phyloP scores from a whole-genome alignment of 2,797 vertebrate genomes.

The Sternarchorhynchus goeldii region DNA sequence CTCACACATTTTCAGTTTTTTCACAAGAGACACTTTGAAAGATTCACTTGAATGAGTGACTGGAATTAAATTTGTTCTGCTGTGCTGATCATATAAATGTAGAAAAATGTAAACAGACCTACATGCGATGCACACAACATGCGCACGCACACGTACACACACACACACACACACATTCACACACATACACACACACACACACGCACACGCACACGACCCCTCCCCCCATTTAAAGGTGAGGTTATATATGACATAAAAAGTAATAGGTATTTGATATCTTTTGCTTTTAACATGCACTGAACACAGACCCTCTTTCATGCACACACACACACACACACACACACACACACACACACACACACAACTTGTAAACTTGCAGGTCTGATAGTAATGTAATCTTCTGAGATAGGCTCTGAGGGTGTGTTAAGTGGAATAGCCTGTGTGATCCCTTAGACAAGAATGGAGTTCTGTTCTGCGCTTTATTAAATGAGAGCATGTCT shows the following conservation, averaged over 20 bases:
- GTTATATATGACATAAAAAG: conserved; percentile 29
- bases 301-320: neutral
- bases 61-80: conserved; percentile 42
- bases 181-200: neutral
- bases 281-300: conserved; percentile 35
- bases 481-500: conserved; percentile 85
- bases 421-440: conserved; percentile 54
- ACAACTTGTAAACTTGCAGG: conserved; percentile 33
- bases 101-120: conserved; percentile 11
- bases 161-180: neutral
- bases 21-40: conserved; percentile 4
- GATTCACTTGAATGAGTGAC: conserved; percentile 28
- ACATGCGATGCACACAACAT: neutral
- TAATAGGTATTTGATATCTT: conserved; percentile 46
- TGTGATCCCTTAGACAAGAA: conserved; percentile 46
- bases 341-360: no score
- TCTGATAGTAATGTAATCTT: conserved; percentile 56
- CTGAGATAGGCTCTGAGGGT: conserved; percentile 44
- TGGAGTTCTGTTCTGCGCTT: conserved; percentile 52
- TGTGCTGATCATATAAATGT: conserved; percentile 15
- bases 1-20: neutral
- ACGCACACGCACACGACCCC: neutral
- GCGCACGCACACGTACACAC: neutral
- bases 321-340: conserved; percentile 28
- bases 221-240: conserved; percentile 16